These are phyloP conservation scores for Arnoldichthys spilopterus DNA, from an alignment of 2,797 vertebrate genomes.

Conservation along the genomic window DNA sequence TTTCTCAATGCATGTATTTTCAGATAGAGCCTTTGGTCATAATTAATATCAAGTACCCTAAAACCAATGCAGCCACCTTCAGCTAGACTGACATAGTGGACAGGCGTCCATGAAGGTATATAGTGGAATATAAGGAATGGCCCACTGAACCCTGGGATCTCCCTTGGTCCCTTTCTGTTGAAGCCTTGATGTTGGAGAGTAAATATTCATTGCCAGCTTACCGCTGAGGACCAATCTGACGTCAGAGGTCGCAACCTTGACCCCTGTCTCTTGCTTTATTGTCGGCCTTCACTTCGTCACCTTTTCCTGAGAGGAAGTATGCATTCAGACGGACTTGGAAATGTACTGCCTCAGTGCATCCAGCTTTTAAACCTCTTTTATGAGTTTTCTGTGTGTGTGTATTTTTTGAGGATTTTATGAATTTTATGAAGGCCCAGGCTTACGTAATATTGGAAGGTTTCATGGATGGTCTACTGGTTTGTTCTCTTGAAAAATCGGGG, in stretches of 20 bases:
- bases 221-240: slow-evolving; percentile 58
- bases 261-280: slow-evolving; percentile 60
- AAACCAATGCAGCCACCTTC: too few species aligned
- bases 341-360: neutral
- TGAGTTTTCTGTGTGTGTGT: neutral
- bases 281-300: slow-evolving; percentile 57
- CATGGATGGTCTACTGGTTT: neutral
- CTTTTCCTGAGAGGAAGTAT: slow-evolving; percentile 5
- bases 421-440: neutral
- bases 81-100: neutral
- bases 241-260: slow-evolving; percentile 58
- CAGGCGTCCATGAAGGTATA: neutral
- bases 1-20: too few species aligned
- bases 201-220: slow-evolving; percentile 67
- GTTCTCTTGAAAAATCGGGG: neutral
- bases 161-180: neutral
- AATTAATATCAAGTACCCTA: too few species aligned
- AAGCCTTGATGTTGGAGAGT: neutral
- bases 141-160: neutral
- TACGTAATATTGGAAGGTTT: neutral
- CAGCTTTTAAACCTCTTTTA: neutral
- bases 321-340: slow-evolving; percentile 4
- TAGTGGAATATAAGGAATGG: neutral
- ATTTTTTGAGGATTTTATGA: neutral
- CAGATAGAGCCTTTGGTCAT: too few species aligned